A percentile compares a stretch with the other conserved stretches of the same genome.
phyloP scores from a whole-genome alignment of 1,140 invertebrate genomes.

The Lordiphosa stackelbergi region DNA sequence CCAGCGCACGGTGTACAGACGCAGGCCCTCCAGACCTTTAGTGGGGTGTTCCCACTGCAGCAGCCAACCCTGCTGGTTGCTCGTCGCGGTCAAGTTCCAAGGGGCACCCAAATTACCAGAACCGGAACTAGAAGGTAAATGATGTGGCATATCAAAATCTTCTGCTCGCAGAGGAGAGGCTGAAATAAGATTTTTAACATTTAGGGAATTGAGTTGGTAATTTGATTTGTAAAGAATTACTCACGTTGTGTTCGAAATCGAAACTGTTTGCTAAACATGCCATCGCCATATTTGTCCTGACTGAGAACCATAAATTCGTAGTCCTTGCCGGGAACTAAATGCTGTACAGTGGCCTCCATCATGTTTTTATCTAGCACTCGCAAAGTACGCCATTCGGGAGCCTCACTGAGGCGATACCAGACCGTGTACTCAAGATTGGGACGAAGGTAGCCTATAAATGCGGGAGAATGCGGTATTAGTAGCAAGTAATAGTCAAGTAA shows the following conservation, averaged over 20 bases:
- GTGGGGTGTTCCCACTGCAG: constrained; percentile 86
- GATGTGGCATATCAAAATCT: constrained; percentile 50
- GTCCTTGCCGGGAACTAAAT: constrained; percentile 85
- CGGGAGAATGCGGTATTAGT: too few relatives aligned
- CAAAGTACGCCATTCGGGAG: constrained; percentile 87
- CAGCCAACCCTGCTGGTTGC: constrained; percentile 80
- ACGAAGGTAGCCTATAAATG: constrained; percentile 83
- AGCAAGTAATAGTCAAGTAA: neutral
- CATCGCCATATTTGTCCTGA: constrained; percentile 90
- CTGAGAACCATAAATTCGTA: constrained; percentile 96
- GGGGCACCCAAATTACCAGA: constrained; percentile 80
- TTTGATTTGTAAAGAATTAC: neutral
- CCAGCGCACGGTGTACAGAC: constrained; percentile 82
- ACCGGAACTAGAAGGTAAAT: constrained; percentile 41
- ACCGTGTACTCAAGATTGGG: constrained; percentile 90
- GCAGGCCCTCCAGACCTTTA: constrained; percentile 79
- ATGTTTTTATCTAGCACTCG: constrained; percentile 83
- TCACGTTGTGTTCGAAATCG: constrained; percentile 85
- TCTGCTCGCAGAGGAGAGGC: constrained; percentile 34
- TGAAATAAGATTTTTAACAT: neutral
- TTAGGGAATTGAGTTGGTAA: neutral
- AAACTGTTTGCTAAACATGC: constrained; percentile 92
- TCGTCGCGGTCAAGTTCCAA: constrained; percentile 81
- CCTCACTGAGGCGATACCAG: constrained; percentile 86
- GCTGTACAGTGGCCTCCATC: constrained; percentile 87